These are phyloP conservation scores for Aleiodes leptofemur DNA, from an alignment of 2,888 invertebrate species.

Conservation along the genomic window DNA sequence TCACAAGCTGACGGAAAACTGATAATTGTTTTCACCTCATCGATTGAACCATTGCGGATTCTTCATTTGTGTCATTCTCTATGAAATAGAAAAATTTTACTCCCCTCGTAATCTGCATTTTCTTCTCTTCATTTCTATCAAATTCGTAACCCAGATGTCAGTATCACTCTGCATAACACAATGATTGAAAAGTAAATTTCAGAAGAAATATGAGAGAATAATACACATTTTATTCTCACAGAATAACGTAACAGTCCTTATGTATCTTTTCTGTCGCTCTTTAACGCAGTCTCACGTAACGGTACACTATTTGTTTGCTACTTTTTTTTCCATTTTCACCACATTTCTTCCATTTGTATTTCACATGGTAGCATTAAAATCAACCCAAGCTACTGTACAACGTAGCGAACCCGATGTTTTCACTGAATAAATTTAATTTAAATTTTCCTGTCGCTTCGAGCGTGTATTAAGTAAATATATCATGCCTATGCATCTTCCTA, in stretches of 20 bases:
- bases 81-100: too few relatives aligned
- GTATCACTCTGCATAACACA: too few relatives aligned
- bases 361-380: slow-evolving; percentile 43
- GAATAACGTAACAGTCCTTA: slow-evolving; percentile 12
- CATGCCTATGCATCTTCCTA: slow-evolving; percentile 40
- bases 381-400: slow-evolving; percentile 42
- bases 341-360: slow-evolving; percentile 41
- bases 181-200: too few relatives aligned
- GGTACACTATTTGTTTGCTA: slow-evolving; percentile 21
- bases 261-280: slow-evolving; percentile 39
- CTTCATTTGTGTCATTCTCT: too few relatives aligned
- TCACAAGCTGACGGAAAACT: too few relatives aligned
- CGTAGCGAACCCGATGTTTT: slow-evolving; percentile 59
- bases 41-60: too few relatives aligned
- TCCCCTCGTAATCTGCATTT: too few relatives aligned
- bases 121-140: too few relatives aligned
- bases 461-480: slow-evolving; percentile 70
- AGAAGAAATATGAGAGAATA: neutral
- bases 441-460: slow-evolving; percentile 64
- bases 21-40: too few relatives aligned
- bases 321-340: slow-evolving; percentile 23
- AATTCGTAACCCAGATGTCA: too few relatives aligned
- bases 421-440: slow-evolving; percentile 69
- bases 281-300: slow-evolving; percentile 13
- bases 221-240: neutral